These are phyloP conservation scores for Syngnathus scovelli DNA, from an alignment of 2,113 vertebrate species.

Conservation along the genomic window DNA sequence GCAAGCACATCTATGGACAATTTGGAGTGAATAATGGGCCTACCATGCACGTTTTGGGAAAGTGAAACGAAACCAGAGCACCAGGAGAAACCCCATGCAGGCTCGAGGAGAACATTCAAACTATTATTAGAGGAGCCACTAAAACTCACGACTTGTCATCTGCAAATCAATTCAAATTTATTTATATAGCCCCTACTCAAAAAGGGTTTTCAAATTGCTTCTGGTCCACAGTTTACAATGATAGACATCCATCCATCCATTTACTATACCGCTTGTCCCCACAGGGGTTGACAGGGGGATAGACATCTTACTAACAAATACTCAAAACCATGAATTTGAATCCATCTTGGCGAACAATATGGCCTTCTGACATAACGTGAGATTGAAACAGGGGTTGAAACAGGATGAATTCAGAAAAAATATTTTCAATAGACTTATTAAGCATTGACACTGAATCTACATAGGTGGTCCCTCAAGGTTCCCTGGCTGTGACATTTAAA, in stretches of 20 bases:
- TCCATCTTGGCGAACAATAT: too few relatives aligned
- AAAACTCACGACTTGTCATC: neutral
- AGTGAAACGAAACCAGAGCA: too few relatives aligned
- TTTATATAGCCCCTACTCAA: too few relatives aligned
- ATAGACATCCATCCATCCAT: too few relatives aligned
- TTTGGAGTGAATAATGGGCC: too few relatives aligned
- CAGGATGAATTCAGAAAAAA: neutral
- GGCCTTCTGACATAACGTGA: neutral
- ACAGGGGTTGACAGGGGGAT: neutral
- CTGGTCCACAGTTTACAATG: neutral
- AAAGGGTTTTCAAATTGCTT: too few relatives aligned
- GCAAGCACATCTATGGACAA: too few relatives aligned
- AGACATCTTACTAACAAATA: neutral
- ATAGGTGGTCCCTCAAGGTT: neutral
- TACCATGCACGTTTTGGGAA: too few relatives aligned
- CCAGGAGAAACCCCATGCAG: too few relatives aligned
- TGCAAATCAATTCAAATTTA: neutral
- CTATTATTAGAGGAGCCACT: neutral
- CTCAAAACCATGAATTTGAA: neutral
- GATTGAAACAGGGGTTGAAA: neutral
- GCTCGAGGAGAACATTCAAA: too few relatives aligned
- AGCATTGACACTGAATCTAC: neutral
- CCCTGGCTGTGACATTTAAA: neutral
- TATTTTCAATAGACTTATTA: neutral
- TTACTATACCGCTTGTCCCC: neutral